A percentile compares a stretch with the other conserved stretches of the same genome.
These are phyloP conservation scores for Sympetrum striolatum DNA, from an alignment of 2,888 invertebrate genomes.

Conservation along the genomic window DNA sequence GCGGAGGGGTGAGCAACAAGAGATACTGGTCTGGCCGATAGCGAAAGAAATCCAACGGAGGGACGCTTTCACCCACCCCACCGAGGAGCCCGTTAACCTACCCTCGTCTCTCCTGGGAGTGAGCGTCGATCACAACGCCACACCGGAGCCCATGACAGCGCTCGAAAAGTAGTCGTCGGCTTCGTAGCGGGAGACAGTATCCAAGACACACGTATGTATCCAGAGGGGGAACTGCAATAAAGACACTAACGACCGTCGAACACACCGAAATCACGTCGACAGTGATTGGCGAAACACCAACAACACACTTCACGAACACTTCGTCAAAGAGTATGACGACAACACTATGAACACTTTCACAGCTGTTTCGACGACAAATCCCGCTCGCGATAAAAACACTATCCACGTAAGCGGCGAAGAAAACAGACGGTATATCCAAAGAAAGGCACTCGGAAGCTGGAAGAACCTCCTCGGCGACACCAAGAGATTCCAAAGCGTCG, in stretches of 20 bases:
- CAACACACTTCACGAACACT: neutral
- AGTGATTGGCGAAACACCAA: neutral
- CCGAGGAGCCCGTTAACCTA: neutral
- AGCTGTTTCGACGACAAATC: neutral
- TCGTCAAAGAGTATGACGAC: neutral
- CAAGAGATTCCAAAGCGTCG: neutral
- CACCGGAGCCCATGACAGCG: slow-evolving; percentile 25
- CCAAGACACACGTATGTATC: neutral
- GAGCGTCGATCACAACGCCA: slow-evolving; percentile 32
- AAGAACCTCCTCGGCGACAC: neutral
- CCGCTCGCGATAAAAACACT: neutral
- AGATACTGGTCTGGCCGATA: neutral
- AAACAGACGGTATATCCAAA: neutral
- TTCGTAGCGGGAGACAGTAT: neutral
- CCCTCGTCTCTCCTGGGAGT: neutral
- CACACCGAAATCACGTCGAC: neutral
- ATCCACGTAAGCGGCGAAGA: neutral
- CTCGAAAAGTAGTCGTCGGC: neutral
- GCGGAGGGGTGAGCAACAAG: neutral
- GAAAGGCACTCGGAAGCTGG: neutral
- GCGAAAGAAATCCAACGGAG: neutral
- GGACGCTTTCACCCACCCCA: neutral
- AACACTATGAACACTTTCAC: neutral
- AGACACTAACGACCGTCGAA: neutral
- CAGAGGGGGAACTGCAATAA: neutral